Evolutionary conservation across 2,888 invertebrate species (phyloP).

Genomic region (Tetragnatha montana): DNA sequence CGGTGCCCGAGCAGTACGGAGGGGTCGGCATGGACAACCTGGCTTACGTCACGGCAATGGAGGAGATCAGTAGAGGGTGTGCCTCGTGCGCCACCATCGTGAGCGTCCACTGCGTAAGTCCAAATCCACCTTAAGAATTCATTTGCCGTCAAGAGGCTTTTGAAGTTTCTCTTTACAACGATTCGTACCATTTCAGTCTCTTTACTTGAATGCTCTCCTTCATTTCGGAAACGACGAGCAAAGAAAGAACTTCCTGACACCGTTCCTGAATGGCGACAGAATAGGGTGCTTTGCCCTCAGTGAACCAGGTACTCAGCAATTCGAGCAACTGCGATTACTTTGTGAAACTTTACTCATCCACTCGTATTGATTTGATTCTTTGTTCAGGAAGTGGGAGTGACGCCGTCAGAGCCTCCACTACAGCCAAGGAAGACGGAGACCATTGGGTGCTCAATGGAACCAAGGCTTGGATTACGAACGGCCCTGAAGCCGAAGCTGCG

Average conservation of each 20-base stretch:
- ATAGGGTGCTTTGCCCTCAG: slow-evolving; percentile 96
- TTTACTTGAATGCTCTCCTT: slow-evolving; percentile 89
- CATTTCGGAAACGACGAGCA: slow-evolving; percentile 88
- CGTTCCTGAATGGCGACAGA: slow-evolving; percentile 83
- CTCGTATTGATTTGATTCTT: not conserved
- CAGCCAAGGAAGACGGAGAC: slow-evolving; percentile 82
- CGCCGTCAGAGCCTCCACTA: slow-evolving; percentile 95
- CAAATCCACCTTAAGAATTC: not conserved
- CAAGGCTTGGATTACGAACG: slow-evolving; percentile 97
- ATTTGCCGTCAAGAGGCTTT: not conserved
- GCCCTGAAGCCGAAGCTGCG: slow-evolving; percentile 87
- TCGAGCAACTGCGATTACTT: too few species aligned
- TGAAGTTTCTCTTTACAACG: not conserved
- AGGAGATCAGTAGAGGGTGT: slow-evolving; percentile 93
- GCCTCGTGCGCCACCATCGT: slow-evolving; percentile 94
- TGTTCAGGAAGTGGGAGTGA: slow-evolving; percentile 90
- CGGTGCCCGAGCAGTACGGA: slow-evolving; percentile 87
- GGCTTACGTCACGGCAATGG: slow-evolving; percentile 94
- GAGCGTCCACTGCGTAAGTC: slow-evolving; percentile 88
- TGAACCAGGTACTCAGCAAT: slow-evolving; percentile 82
- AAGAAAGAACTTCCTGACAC: slow-evolving; percentile 85
- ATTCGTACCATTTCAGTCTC: slow-evolving; percentile 80
- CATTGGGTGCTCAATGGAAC: slow-evolving; percentile 89
- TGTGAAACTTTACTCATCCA: not conserved
- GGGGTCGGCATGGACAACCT: slow-evolving; percentile 93